Percentiles rank a stretch among this genome's conserved stretches.
Evolutionary conservation across 2,797 vertebrate genomes (phyloP).

Genomic region (Anas acuta): DNA sequence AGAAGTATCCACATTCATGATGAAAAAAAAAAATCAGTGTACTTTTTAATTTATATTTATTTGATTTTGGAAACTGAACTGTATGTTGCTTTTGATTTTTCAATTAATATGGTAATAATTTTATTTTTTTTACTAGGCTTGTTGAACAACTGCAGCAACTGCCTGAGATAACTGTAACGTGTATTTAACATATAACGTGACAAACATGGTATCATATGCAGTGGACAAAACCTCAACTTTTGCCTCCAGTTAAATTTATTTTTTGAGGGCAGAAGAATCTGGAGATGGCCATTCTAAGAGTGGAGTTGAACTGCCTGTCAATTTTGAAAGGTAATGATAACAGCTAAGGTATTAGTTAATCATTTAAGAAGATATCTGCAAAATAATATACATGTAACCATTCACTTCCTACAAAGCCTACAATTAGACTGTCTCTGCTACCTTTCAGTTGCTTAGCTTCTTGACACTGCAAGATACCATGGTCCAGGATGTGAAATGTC

Average conservation of each 20-base stretch:
- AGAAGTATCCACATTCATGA: neutral
- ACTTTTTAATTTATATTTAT: neutral
- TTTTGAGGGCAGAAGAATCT: neutral
- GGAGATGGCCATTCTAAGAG: neutral
- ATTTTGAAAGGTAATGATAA: neutral
- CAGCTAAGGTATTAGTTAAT: neutral
- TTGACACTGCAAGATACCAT: neutral
- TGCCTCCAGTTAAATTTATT: neutral
- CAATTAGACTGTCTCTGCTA: neutral
- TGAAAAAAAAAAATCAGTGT: too few species aligned
- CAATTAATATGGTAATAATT: neutral
- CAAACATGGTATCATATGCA: neutral
- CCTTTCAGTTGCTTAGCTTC: neutral
- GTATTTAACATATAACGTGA: neutral
- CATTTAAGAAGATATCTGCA: neutral
- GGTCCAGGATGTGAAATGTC: neutral
- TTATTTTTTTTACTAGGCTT: neutral
- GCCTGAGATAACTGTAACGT: neutral
- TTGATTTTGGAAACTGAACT: neutral
- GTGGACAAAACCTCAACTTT: neutral
- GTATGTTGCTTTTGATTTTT: neutral
- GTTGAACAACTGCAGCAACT: neutral
- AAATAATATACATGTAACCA: neutral
- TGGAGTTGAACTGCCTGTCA: neutral
- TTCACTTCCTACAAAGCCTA: neutral